Evolutionary conservation across 2,888 invertebrate genomes (phyloP), one percentile per base, ranked within the genome.

Genomic region (Cheilosia variabilis): DNA sequence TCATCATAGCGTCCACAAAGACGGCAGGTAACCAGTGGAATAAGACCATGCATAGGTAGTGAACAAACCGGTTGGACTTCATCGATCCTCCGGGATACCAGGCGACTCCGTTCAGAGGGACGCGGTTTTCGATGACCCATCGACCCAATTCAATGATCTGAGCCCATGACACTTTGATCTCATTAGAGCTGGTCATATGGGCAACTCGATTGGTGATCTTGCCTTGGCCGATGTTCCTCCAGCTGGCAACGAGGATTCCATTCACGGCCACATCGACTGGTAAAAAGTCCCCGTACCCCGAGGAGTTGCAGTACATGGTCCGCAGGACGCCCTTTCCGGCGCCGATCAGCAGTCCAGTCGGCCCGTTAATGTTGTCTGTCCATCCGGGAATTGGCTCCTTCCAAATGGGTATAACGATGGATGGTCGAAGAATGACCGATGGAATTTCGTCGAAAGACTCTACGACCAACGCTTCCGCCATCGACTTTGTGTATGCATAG

Each of bases 311-410:
- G 90, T 96, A 96, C 97, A 98, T 97, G 0, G 96, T 95, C n/a
- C 97, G 93, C 82, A 98, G 94, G 0, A 98, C 96, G 0, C 98
- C 98, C 90, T 97, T 98, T 10, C 97, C 97, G 7, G 96, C 96
- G 91, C 87, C 95, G 68, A 95, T 96, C 4, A 98, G 93, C 1
- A 97, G 93, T 7, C 98, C 98, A 0, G 96, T 96, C 0, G 98
- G 97, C n/a, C 98, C 98, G 89, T 98, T 98, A 72, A 97, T 96
- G 89, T 98, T 98, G 91, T 98, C 98, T 0, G 97, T 97, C 98
- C 98, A 97, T 6, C 97, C 98, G 0, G 96, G 96, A 0, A 96
- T 90, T 0, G 97, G 97, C 82, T 96, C 96, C 89, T 95, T 95
- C 96, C 96, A 96, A 55, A 96, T 94, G 1, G 98, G 98, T 79